These are phyloP conservation scores for Cyanoramphus novaezelandiae DNA, from an alignment of 2,113 vertebrate species.

Conservation along the genomic window DNA sequence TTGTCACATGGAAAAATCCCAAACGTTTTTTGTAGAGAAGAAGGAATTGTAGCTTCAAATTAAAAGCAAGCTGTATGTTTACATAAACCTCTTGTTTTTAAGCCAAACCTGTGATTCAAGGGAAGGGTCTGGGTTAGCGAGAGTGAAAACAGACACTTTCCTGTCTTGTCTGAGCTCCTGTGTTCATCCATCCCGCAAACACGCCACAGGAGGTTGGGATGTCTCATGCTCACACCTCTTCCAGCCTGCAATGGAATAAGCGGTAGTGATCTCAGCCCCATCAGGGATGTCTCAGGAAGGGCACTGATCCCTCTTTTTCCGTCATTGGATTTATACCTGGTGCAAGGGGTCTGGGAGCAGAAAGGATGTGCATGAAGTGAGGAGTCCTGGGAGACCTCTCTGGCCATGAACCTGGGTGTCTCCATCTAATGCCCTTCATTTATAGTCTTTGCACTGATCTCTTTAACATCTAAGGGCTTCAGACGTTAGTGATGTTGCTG, in stretches of 20 bases:
- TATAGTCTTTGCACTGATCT: background rate
- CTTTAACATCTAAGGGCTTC: background rate
- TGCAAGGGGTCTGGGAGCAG: background rate
- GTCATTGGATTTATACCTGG: background rate
- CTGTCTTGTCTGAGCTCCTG: conserved; percentile 29
- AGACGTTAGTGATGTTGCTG: background rate
- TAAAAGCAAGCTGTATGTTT: conserved; percentile 10
- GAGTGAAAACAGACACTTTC: background rate
- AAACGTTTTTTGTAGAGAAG: background rate
- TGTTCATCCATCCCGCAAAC: background rate
- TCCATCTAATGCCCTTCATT: background rate
- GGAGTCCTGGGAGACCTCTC: background rate
- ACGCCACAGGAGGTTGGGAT: background rate
- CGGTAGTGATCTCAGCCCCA: background rate
- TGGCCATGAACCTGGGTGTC: background rate
- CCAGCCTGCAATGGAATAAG: background rate
- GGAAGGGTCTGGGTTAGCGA: background rate
- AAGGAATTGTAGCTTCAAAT: background rate
- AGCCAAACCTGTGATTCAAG: conserved; percentile 25
- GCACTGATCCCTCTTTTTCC: background rate
- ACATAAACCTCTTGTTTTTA: background rate
- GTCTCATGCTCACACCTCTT: background rate
- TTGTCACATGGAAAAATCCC: accelerated
- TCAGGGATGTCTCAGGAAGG: background rate
- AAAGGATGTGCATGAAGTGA: background rate